Conservation (phyloP, 2,797 vertebrate species). For the Micropoecilia bifurca region DNA sequence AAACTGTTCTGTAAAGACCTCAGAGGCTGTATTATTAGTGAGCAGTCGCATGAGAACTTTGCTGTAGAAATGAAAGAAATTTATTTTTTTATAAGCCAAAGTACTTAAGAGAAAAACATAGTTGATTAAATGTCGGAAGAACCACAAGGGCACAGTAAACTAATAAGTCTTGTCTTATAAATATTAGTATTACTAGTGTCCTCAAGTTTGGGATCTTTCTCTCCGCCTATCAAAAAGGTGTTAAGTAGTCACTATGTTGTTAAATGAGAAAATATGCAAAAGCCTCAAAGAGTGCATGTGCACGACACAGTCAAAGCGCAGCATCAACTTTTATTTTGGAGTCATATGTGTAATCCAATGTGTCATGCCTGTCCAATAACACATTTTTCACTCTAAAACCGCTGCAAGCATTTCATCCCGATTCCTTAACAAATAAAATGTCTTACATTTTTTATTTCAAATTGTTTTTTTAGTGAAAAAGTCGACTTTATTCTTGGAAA, state of each 20-base stretch:
- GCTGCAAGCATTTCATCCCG: background rate
- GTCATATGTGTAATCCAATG: background rate
- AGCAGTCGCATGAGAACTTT: background rate
- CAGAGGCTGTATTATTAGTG: background rate
- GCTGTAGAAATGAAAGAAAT: too few species aligned
- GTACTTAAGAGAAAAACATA: too few species aligned
- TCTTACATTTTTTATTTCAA: background rate
- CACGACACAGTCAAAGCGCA: background rate
- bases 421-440: background rate
- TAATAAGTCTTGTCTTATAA: too few species aligned
- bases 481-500: background rate
- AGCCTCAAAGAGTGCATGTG: background rate
- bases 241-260: too few species aligned
- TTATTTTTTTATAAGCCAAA: too few species aligned
- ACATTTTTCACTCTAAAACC: background rate
- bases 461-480: background rate
- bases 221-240: too few species aligned
- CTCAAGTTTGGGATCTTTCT: too few species aligned
- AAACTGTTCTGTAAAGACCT: background rate
- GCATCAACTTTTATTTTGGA: background rate
- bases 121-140: too few species aligned
- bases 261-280: background rate
- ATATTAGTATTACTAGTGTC: too few species aligned
- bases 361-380: background rate
- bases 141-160: too few species aligned